Evolutionary conservation across 2,113 vertebrate species (phyloP).

Genomic region (Onychostoma macrolepis): DNA sequence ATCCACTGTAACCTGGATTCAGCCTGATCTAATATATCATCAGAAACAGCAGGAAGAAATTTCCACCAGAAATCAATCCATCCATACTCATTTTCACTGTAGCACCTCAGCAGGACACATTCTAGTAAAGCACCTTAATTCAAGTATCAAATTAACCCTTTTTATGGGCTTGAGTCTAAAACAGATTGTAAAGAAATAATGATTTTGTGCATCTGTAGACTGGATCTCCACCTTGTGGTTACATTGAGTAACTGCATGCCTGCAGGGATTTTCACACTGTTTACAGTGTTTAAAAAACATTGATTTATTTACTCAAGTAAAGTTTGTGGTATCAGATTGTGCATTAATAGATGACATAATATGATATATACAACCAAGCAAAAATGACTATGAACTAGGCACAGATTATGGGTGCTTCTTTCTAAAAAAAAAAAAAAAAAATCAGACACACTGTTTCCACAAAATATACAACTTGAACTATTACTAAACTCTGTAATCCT

Average conservation of each 20-base stretch:
- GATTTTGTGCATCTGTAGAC: neutral
- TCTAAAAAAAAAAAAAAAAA: too few species aligned
- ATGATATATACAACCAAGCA: neutral
- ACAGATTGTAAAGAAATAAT: neutral
- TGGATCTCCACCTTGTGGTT: constrained; percentile 24
- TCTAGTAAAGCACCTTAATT: neutral
- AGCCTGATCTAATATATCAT: neutral
- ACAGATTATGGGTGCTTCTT: too few species aligned
- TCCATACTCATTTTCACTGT: neutral
- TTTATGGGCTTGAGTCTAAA: neutral
- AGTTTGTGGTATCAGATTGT: neutral
- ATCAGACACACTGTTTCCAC: neutral
- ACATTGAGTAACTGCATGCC: neutral
- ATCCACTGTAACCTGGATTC: constrained; percentile 14
- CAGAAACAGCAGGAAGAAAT: neutral
- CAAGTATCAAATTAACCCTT: neutral
- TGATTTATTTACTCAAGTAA: neutral
- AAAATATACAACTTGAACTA: neutral
- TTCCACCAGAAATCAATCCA: neutral
- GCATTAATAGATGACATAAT: neutral
- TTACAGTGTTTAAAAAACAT: neutral
- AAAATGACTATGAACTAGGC: neutral
- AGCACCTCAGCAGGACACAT: neutral
- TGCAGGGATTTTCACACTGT: neutral
- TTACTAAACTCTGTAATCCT: neutral